Percentiles rank a stretch among this genome's conserved stretches.
These are phyloP conservation scores for Acleris emargana DNA, from an alignment of 2,888 invertebrate genomes.

Conservation along the genomic window DNA sequence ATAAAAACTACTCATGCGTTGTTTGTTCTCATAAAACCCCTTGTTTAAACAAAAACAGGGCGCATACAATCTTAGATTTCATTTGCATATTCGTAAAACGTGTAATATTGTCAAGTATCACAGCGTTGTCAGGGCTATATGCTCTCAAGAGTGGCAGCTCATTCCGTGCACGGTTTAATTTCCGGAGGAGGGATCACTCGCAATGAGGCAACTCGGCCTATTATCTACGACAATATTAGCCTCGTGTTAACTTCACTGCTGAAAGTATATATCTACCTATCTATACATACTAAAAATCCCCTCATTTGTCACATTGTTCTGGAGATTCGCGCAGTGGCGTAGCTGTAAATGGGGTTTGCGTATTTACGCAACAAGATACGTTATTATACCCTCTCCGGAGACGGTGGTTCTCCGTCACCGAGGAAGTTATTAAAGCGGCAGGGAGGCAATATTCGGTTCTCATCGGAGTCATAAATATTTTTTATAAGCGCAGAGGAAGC, in stretches of 20 bases:
- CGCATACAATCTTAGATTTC: slow-evolving; percentile 38
- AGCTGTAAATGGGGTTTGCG: slow-evolving; percentile 38
- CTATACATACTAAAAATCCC: slow-evolving; percentile 21
- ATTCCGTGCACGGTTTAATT: slow-evolving; percentile 57
- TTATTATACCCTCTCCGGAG: slow-evolving; percentile 51
- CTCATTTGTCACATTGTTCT: slow-evolving; percentile 21
- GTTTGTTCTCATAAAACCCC: slow-evolving; percentile 9
- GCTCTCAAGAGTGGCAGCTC: slow-evolving; percentile 44
- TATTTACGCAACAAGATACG: slow-evolving; percentile 41
- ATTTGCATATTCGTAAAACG: slow-evolving; percentile 36
- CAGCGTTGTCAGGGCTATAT: slow-evolving; percentile 23
- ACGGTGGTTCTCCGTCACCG: slow-evolving; percentile 46
- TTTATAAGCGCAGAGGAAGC: slow-evolving; percentile 63
- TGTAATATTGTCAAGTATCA: slow-evolving; percentile 36
- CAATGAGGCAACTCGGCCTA: slow-evolving; percentile 46
- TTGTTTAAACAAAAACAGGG: slow-evolving; percentile 26
- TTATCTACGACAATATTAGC: slow-evolving; percentile 36
- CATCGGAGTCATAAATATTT: slow-evolving; percentile 63
- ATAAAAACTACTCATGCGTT: no score
- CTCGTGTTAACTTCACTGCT: slow-evolving; percentile 21
- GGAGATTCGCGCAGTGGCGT: slow-evolving; percentile 33
- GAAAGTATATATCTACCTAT: slow-evolving; percentile 4
- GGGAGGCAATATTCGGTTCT: slow-evolving; percentile 60
- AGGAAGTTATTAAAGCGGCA: slow-evolving; percentile 57
- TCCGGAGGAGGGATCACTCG: slow-evolving; percentile 53